These are phyloP conservation scores for Dryobates pubescens DNA, from an alignment of 2,797 vertebrate genomes.

Conservation along the genomic window DNA sequence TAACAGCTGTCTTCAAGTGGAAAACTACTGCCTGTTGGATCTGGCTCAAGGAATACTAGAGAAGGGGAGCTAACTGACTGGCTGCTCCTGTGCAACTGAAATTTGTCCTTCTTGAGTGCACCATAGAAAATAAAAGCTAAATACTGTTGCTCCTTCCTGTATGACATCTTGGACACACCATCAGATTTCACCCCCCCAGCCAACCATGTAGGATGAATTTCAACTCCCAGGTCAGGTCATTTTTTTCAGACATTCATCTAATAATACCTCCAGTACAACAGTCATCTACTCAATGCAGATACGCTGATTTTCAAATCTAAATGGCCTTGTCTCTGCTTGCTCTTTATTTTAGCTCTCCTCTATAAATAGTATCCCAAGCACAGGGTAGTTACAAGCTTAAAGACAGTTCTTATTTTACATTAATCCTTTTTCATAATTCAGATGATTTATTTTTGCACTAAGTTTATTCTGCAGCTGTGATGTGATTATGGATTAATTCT, in stretches of 20 bases:
- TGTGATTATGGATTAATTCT: neutral
- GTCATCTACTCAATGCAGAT: neutral
- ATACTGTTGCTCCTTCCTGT: neutral
- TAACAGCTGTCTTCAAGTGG: neutral
- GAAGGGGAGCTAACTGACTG: neutral
- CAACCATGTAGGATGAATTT: neutral
- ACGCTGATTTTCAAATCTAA: neutral
- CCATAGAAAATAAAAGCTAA: slow-evolving; percentile 10
- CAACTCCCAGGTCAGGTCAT: neutral
- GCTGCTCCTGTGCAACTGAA: neutral
- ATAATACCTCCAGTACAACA: neutral
- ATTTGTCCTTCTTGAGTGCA: neutral
- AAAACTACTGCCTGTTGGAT: neutral
- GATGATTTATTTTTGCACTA: neutral
- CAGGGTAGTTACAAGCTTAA: neutral
- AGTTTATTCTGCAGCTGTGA: neutral
- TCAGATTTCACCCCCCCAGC: neutral
- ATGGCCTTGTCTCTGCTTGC: neutral
- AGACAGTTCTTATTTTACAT: neutral
- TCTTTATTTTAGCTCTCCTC: neutral
- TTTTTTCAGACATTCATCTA: neutral
- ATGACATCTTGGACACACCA: neutral
- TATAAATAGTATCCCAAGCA: neutral
- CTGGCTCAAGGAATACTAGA: neutral
- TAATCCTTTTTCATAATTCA: neutral